Conservation (phyloP, 2,888 invertebrate species). For the Calliopum simillimum region DNA sequence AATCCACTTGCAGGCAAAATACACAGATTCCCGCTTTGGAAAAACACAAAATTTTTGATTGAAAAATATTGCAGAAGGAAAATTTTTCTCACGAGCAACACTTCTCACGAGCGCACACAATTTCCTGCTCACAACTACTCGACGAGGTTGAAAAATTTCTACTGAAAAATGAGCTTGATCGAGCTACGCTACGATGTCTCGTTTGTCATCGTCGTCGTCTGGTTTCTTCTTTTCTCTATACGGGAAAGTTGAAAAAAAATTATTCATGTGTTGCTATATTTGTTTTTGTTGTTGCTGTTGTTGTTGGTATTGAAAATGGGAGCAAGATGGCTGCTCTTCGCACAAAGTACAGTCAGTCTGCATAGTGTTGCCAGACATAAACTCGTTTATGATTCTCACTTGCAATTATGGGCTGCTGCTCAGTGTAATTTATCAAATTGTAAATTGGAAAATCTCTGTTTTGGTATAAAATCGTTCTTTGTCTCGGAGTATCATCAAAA, state of each 20-base stretch:
- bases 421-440: constrained; percentile 27
- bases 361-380: constrained; percentile 54
- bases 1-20: neutral
- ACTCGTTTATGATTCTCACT: neutral
- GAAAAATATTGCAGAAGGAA: constrained; percentile 34
- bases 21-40: constrained; percentile 42
- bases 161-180: constrained; percentile 62
- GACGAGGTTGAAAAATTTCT: constrained; percentile 63
- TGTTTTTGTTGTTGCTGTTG: constrained; percentile 33
- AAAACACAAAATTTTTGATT: constrained; percentile 27
- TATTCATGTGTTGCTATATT: constrained; percentile 24
- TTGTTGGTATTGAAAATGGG: constrained; percentile 47
- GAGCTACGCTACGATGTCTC: constrained; percentile 53
- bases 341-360: constrained; percentile 57
- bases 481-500: constrained; percentile 26
- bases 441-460: constrained; percentile 37
- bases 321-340: constrained; percentile 62
- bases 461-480: constrained; percentile 22
- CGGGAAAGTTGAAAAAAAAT: constrained; percentile 32
- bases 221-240: constrained; percentile 42
- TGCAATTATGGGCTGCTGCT: neutral
- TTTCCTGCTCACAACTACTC: constrained; percentile 56
- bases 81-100: constrained; percentile 47
- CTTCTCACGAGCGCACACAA: constrained; percentile 49
- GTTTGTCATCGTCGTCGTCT: constrained; percentile 35